Evolutionary conservation across 35 echinoderm and acorn worm genomes (phyloP).

Genomic region (Hemicentrotus pulcherrimus): DNA sequence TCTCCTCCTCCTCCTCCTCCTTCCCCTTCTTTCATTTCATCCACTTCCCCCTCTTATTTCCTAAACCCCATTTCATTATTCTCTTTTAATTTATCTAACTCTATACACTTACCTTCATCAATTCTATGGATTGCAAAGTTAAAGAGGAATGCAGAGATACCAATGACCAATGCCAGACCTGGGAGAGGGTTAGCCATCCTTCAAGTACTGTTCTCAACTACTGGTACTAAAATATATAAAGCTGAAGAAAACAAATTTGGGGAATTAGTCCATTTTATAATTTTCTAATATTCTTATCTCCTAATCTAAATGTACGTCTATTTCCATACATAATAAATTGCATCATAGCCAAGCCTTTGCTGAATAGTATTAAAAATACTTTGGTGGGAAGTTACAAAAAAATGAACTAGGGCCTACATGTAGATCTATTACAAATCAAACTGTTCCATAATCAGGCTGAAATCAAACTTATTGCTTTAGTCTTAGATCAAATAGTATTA

Average conservation of each 20-base stretch:
- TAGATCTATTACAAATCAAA: no score
- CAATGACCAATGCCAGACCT: slow-evolving; percentile 63
- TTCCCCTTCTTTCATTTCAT: neutral
- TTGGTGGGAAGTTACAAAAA: no score
- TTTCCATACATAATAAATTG: no score
- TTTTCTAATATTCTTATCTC: no score
- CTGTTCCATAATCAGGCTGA: no score
- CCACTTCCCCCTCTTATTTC: neutral
- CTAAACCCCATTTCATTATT: neutral
- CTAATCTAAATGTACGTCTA: no score
- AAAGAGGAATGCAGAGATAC: slow-evolving; percentile 64
- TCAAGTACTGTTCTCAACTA: neutral
- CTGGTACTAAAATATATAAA: neutral
- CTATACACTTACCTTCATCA: slow-evolving; percentile 76
- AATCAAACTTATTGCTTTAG: no score
- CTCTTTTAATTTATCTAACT: neutral
- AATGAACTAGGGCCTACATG: no score
- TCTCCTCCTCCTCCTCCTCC: neutral
- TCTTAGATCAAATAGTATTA: no score
- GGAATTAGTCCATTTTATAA: no score
- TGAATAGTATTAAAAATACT: no score
- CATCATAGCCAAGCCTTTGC: no score
- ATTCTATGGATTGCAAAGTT: slow-evolving; percentile 95
- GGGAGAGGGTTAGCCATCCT: slow-evolving; percentile 74
- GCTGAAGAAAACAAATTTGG: neutral